Evolutionary conservation across 23 tunicate species (phyloP), one percentile per base, ranked within the genome.

Genomic region (Phallusia fumigata): DNA sequence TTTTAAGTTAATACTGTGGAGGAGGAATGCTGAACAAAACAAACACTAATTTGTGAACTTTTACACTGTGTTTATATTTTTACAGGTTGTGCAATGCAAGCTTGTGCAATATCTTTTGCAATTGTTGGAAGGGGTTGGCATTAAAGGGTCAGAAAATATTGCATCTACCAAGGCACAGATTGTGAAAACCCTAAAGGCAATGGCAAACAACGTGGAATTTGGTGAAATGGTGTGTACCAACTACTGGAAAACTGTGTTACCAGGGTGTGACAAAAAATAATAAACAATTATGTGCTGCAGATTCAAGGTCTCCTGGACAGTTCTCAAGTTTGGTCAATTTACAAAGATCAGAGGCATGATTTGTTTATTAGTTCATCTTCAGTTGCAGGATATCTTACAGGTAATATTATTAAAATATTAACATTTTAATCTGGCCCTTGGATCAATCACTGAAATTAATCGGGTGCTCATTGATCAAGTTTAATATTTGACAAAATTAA

Each of bases 291-390:
- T 24, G 26, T 24, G 26, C 2, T 24, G 28, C 80, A 97, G 99
- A 89, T 97, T 58, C 89, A 82, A 51, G 78, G 79, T 31, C 44
- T 82, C 13, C 79, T 97, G 44, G 86, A 88, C n/a, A 83, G 87
- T 31, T 97, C 99, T 12, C 77, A 76, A 0, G 90, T 90, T 28
- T 97, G 99, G 99, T 52, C 96, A 8, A 83, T 97, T 16, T 97
- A 92, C 80, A 88, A 88, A 80, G 94, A 93, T 50, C 99, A 97
- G 81, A 89, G 81, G 84, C 99, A 97, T 81, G 99, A 97, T 73
- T 83, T 97, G 30, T 97, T 97, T 81, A 97, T 97, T 40, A 83
- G 90, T 3, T 83, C 93, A 32, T 79, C 88, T 19, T 77, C 89
- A 21, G 87, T 97, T 0, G 90, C 99, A 11, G 99, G 99, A 26